Percentiles rank a stretch among this genome's conserved stretches.
Evolutionary conservation across 2,888 invertebrate genomes (phyloP).

Genomic region (Trichogramma dendrolimi): DNA sequence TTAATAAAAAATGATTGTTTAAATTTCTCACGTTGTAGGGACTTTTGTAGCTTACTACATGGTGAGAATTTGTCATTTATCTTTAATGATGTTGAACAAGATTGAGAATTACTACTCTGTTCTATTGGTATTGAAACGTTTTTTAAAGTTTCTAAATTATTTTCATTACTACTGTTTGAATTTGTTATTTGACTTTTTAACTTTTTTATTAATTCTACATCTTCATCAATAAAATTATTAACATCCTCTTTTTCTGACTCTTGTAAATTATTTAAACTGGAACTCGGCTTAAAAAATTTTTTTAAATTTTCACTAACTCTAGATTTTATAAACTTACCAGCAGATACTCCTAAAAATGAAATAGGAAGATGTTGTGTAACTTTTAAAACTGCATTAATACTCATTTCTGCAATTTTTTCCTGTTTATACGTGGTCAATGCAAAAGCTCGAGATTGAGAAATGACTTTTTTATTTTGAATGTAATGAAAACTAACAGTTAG

Average conservation of each 20-base stretch:
- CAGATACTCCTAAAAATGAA: slow-evolving; percentile 55
- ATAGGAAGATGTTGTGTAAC: slow-evolving; percentile 55
- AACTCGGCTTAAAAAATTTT: slow-evolving; percentile 43
- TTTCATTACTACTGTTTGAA: neutral
- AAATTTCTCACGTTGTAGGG: slow-evolving; percentile 35
- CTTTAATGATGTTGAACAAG: neutral
- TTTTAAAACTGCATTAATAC: slow-evolving; percentile 66
- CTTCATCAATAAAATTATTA: neutral
- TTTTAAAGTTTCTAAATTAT: neutral
- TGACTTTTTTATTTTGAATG: slow-evolving; percentile 35
- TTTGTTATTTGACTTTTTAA: neutral
- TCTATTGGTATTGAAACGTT: neutral
- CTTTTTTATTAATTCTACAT: slow-evolving; percentile 2
- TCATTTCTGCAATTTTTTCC: slow-evolving; percentile 64
- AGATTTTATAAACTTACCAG: slow-evolving; percentile 51
- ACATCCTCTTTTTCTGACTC: slow-evolving; percentile 2
- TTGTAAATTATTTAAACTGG: neutral
- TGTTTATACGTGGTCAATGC: slow-evolving; percentile 62
- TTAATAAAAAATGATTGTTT: slow-evolving; percentile 48
- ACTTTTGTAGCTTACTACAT: slow-evolving; percentile 22
- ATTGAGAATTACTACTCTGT: too few species aligned
- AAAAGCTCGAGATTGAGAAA: slow-evolving; percentile 60
- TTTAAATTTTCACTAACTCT: slow-evolving; percentile 42
- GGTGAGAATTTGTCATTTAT: slow-evolving; percentile 20
- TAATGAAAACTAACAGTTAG: slow-evolving; percentile 68